Conservation (phyloP, 2,888 invertebrate genomes). For the Sepiola atlantica region DNA sequence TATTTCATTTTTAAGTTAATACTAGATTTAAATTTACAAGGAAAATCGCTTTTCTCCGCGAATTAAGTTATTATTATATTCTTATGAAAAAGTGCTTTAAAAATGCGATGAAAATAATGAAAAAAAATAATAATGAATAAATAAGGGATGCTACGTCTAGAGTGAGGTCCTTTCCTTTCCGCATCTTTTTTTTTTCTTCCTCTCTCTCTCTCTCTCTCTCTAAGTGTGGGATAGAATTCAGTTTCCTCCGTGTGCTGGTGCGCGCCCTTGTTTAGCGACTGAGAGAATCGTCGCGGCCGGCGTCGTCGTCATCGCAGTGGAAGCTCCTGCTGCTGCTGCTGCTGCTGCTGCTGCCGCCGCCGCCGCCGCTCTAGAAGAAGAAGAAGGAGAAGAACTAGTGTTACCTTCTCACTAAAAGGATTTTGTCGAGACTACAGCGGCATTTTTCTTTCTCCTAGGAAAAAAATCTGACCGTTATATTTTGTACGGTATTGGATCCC, state of each 20-base stretch:
- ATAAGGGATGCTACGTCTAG: too few species aligned
- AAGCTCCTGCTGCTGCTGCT: not conserved
- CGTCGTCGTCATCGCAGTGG: not conserved
- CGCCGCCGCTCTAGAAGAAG: not conserved
- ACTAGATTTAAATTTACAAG: too few species aligned
- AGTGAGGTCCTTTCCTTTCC: not conserved
- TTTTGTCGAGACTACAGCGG: slow-evolving; percentile 21
- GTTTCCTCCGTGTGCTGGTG: not conserved
- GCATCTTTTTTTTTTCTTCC: not conserved
- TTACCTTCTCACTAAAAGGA: slow-evolving; percentile 32
- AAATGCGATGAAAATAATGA: too few species aligned
- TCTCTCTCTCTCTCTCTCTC: too few species aligned
- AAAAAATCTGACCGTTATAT: slow-evolving; percentile 4
- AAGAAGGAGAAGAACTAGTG: not conserved
- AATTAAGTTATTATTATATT: too few species aligned
- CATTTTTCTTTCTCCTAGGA: slow-evolving; percentile 2
- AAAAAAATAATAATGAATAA: too few species aligned
- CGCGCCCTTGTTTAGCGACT: too few species aligned
- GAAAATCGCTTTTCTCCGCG: too few species aligned
- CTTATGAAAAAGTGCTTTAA: too few species aligned
- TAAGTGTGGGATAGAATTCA: not conserved
- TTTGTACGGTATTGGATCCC: not conserved
- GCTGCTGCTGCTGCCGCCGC: not conserved
- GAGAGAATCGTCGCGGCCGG: not conserved
- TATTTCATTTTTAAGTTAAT: too few species aligned